Conservation (phyloP, 2,797 vertebrate species). For the Periparus ater region DNA sequence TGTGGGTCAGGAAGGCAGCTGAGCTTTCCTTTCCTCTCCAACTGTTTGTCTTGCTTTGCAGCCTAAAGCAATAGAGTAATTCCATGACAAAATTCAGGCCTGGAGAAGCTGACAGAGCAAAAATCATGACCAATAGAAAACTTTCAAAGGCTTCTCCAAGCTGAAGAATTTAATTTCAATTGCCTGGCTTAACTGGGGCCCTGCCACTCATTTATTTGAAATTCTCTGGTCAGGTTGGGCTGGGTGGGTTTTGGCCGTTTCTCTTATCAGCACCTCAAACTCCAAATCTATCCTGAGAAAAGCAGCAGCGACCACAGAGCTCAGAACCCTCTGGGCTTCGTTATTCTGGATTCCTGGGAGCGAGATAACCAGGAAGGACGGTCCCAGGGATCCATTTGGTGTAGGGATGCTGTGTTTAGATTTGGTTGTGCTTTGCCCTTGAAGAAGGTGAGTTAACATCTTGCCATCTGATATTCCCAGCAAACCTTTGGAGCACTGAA, state of each 20-base stretch:
- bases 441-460: background rate
- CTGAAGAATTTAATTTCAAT: background rate
- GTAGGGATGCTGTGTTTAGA: background rate
- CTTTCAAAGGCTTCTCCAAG: background rate
- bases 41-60: constrained; percentile 40
- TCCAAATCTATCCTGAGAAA: background rate
- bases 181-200: background rate
- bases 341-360: background rate
- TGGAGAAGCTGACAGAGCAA: constrained; percentile 23
- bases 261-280: background rate
- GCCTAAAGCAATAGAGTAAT: constrained; percentile 37
- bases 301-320: background rate
- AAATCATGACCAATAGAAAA: background rate
- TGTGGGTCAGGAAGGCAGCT: constrained; percentile 9
- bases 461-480: background rate
- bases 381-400: background rate
- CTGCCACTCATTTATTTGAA: background rate
- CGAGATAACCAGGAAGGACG: background rate
- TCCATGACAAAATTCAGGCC: constrained; percentile 30
- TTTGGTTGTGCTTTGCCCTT: no score
- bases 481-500: background rate
- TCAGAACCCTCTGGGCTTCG: background rate
- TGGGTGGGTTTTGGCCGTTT: background rate
- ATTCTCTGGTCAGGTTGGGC: background rate
- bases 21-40: constrained; percentile 23